Conservation (phyloP, 2,797 vertebrate species). For the Helicolenus hilgendorfi region DNA sequence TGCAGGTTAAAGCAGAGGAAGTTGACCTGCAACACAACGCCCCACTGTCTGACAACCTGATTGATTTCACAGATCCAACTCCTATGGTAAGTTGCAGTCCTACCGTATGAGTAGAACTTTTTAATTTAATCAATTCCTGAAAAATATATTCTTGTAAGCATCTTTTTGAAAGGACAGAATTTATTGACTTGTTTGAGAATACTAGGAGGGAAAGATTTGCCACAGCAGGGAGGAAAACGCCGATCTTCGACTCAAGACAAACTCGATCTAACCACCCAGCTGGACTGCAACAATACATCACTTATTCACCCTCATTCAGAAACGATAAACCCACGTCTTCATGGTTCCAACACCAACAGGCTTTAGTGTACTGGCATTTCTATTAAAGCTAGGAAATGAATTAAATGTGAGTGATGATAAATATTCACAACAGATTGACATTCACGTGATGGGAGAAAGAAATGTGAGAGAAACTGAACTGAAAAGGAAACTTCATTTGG, state of each 20-base stretch:
- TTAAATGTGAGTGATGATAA: neutral
- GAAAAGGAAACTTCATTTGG: neutral
- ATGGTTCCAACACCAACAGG: neutral
- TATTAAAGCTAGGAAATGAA: neutral
- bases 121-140: neutral
- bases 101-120: neutral
- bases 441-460: neutral
- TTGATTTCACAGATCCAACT: slow-evolving; percentile 93
- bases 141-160: neutral
- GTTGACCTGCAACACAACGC: slow-evolving; percentile 84
- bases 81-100: slow-evolving; percentile 86
- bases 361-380: neutral
- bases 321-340: neutral
- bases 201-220: neutral
- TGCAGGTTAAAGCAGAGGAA: slow-evolving; percentile 90
- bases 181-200: neutral
- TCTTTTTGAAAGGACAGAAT: neutral
- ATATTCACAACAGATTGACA: neutral
- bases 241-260: neutral
- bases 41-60: slow-evolving; percentile 93
- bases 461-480: neutral
- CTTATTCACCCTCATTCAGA: neutral
- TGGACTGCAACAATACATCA: neutral
- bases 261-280: no score
- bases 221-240: neutral